Conservation (phyloP, 2,888 invertebrate species). For the Caenorhabditis sp. region DNA sequence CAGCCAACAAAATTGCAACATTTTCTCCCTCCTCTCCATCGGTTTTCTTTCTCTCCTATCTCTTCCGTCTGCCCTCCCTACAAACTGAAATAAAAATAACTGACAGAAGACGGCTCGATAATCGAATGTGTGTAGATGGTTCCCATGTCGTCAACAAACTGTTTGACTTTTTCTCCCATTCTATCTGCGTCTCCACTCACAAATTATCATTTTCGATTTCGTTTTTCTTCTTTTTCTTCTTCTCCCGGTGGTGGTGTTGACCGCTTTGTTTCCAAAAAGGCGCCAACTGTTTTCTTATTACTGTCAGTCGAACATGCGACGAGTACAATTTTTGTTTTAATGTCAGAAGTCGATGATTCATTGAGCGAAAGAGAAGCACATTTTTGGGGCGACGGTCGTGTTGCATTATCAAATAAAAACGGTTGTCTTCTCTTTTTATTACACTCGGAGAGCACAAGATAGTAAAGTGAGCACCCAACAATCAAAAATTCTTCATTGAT, state of each 20-base stretch:
- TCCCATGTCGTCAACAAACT: slow-evolving; percentile 56
- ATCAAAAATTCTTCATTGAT: background rate
- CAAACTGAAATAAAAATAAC: slow-evolving; percentile 33
- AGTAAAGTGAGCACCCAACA: slow-evolving; percentile 20
- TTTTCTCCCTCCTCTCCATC: slow-evolving; percentile 1
- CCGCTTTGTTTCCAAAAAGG: slow-evolving; percentile 11
- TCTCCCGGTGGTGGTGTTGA: slow-evolving; percentile 28
- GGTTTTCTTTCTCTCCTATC: slow-evolving; percentile 21
- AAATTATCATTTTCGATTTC: slow-evolving; percentile 34
- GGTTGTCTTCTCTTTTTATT: slow-evolving; percentile 44
- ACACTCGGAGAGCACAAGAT: slow-evolving; percentile 42
- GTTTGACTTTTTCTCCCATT: slow-evolving; percentile 37
- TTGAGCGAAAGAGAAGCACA: slow-evolving; percentile 19
- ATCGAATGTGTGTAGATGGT: slow-evolving; percentile 40
- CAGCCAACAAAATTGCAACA: slow-evolving; percentile 38
- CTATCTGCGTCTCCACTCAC: slow-evolving; percentile 36
- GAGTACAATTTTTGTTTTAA: background rate
- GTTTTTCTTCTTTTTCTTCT: background rate
- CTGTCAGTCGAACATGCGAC: background rate
- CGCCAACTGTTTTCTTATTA: slow-evolving; percentile 10
- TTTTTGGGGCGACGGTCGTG: slow-evolving; percentile 31
- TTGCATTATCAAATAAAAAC: slow-evolving; percentile 52
- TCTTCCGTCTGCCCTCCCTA: background rate
- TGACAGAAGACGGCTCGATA: slow-evolving; percentile 32
- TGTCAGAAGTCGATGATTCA: slow-evolving; percentile 30